Conservation (phyloP, 2,113 vertebrate genomes). For the Sardina pilchardus region DNA sequence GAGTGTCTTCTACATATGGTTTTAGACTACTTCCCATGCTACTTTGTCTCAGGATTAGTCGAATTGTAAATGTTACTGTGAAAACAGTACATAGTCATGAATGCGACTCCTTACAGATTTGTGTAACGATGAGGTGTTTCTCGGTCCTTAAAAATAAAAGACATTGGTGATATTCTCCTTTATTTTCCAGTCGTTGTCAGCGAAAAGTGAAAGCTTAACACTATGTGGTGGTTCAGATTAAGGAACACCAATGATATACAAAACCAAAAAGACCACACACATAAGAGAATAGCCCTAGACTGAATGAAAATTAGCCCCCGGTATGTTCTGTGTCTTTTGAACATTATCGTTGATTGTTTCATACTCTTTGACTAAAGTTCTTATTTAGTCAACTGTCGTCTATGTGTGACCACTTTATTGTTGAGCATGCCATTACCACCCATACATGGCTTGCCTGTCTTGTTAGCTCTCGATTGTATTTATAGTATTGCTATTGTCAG, state of each 20-base stretch:
- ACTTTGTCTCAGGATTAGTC: neutral
- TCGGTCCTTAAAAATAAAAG: neutral
- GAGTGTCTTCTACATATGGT: neutral
- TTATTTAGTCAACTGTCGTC: neutral
- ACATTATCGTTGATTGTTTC: neutral
- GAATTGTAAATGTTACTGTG: neutral
- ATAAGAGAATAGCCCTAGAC: neutral
- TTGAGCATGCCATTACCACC: neutral
- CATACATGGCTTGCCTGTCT: conserved; percentile 13
- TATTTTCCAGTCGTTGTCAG: neutral
- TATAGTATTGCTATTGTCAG: conserved; percentile 37
- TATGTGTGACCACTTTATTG: neutral
- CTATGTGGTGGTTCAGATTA: neutral
- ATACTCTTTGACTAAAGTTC: neutral
- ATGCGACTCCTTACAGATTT: neutral
- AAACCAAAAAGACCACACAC: neutral
- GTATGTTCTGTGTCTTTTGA: neutral
- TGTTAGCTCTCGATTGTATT: conserved; percentile 26
- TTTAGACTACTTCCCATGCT: neutral
- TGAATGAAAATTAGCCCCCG: neutral
- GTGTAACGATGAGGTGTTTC: neutral
- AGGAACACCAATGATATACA: neutral
- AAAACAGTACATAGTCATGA: neutral
- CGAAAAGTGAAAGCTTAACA: neutral
- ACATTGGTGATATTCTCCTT: neutral